phyloP scores from a whole-genome alignment of 2,888 invertebrate species.

The Fissipunctia ypsillon region DNA sequence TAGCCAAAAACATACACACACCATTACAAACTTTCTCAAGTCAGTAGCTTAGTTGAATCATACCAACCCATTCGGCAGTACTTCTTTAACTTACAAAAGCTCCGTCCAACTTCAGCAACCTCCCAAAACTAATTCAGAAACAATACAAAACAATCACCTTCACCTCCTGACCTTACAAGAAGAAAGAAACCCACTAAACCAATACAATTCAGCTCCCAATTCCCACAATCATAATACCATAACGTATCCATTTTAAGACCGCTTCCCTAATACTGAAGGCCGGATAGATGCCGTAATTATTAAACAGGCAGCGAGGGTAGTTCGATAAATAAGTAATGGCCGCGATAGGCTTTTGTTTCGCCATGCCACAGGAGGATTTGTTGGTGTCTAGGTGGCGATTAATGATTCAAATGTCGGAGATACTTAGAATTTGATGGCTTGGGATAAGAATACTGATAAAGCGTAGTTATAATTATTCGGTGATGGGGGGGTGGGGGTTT shows the following conservation, averaged over 20 bases:
- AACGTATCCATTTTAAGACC: slow-evolving; percentile 58
- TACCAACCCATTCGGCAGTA: background rate
- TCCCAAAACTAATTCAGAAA: slow-evolving; percentile 7
- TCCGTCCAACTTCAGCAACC: background rate
- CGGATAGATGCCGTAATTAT: slow-evolving; percentile 49
- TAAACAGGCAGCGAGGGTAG: slow-evolving; percentile 46
- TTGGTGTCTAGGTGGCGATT: slow-evolving; percentile 41
- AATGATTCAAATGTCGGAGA: slow-evolving; percentile 45
- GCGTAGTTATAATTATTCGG: background rate
- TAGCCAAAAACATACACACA: background rate
- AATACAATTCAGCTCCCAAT: slow-evolving; percentile 21
- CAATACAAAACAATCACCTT: background rate
- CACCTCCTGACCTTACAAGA: background rate
- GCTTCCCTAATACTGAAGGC: slow-evolving; percentile 25
- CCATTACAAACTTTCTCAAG: too few species aligned
- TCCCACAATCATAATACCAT: slow-evolving; percentile 32
- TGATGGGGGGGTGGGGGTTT: too few species aligned
- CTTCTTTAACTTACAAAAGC: background rate
- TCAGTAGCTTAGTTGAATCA: too few species aligned
- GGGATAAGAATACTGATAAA: background rate
- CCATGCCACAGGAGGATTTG: slow-evolving; percentile 50
- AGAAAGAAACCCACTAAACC: slow-evolving; percentile 20
- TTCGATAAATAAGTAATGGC: slow-evolving; percentile 58
- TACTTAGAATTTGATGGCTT: slow-evolving; percentile 12
- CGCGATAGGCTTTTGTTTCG: slow-evolving; percentile 50